These are phyloP conservation scores for Nebria brevicollis DNA, from an alignment of 2,888 invertebrate species.

Conservation along the genomic window DNA sequence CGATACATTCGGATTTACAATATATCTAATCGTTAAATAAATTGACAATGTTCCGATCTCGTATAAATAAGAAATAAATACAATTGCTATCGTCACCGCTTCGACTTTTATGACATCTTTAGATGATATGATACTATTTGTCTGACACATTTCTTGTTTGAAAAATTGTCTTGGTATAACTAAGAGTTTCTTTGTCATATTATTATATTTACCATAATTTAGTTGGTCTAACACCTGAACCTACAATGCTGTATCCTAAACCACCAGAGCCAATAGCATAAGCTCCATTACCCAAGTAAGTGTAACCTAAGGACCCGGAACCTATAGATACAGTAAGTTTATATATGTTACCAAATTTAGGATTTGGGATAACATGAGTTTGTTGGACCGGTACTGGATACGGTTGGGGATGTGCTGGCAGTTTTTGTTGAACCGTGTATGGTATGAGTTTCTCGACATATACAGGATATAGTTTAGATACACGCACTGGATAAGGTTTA, in stretches of 20 bases:
- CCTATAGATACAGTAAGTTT: slow-evolving; percentile 59
- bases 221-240: not conserved
- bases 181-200: too few species aligned
- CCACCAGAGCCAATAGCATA: slow-evolving; percentile 60
- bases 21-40: too few species aligned
- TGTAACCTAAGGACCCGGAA: slow-evolving; percentile 60
- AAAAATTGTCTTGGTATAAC: too few species aligned
- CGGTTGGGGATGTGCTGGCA: slow-evolving; percentile 60
- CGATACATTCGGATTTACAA: too few species aligned
- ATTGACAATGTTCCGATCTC: too few species aligned
- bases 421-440: slow-evolving; percentile 64
- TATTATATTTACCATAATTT: not conserved
- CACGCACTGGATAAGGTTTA: slow-evolving; percentile 61
- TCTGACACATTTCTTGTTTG: too few species aligned
- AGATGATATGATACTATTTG: too few species aligned
- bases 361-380: slow-evolving; percentile 65
- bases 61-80: too few species aligned
- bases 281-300: slow-evolving; percentile 58
- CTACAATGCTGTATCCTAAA: slow-evolving; percentile 54
- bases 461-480: slow-evolving; percentile 65
- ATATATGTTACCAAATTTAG: slow-evolving; percentile 64
- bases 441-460: slow-evolving; percentile 66
- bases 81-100: too few species aligned
- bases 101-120: too few species aligned
- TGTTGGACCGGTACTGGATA: slow-evolving; percentile 57